Percentiles rank a stretch among this genome's conserved stretches.
phyloP scores from a whole-genome alignment of 2,888 invertebrate species.

The Exocentrus adspersus region DNA sequence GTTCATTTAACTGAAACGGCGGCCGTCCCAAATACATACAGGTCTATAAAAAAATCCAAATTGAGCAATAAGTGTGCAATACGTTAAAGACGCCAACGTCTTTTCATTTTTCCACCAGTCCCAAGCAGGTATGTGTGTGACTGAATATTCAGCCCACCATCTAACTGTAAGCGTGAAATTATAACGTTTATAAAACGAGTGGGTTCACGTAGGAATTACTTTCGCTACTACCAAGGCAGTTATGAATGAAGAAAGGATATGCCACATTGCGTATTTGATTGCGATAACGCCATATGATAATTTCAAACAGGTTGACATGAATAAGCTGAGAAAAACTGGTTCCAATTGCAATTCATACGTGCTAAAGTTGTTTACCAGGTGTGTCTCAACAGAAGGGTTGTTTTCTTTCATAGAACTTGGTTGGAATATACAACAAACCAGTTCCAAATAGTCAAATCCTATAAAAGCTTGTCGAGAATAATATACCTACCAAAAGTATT shows the following conservation, averaged over 20 bases:
- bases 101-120: constrained; percentile 23
- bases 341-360: no score
- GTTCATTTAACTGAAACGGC: neutral
- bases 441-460: no score
- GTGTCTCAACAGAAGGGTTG: no score
- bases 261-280: constrained; percentile 25
- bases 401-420: no score
- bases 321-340: constrained; percentile 7
- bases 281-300: constrained; percentile 18
- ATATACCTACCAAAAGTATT: constrained; percentile 30
- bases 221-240: constrained; percentile 40
- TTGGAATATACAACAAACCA: no score
- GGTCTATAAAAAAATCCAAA: constrained; percentile 13
- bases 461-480: no score
- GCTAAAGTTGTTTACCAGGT: no score
- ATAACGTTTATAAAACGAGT: constrained; percentile 36
- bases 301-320: constrained; percentile 19
- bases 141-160: constrained; percentile 31
- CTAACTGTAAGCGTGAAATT: constrained; percentile 34
- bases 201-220: constrained; percentile 44
- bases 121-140: constrained; percentile 31
- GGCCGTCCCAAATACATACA: constrained; percentile 31
- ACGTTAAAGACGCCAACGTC: constrained; percentile 42
- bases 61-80: constrained; percentile 38
- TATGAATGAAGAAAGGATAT: constrained; percentile 42